Base-by-base conservation (phyloP, 2,113 vertebrate genomes). In the Sporophila hypoxantha region DNA sequence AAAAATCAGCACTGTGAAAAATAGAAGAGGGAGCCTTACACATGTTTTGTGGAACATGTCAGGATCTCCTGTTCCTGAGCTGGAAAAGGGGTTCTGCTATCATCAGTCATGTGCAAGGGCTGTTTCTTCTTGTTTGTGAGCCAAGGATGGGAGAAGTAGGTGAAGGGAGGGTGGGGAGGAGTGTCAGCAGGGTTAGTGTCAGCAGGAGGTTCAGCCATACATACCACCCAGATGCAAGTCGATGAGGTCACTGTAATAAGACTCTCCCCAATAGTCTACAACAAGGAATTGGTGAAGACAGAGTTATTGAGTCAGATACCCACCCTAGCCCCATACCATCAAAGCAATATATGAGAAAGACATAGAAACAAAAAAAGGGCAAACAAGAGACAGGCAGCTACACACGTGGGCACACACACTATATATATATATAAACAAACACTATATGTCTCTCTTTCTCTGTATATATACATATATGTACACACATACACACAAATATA, bases 231-330 rank as follows among this genome's bases (percentile, higher is more conserved):
- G 99, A 96, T 99, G 99, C 98, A 99, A 98, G 98, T 99, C 99
- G 98, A 99, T 98, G 99, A 99, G 98, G 98, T 98, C 99, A 99
- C 98, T 99, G 99, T 99, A 99, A 99, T 99, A 99, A 99, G 99
- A 99, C 97, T 99, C 99, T 98, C 99, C 99, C 99, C 99, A 99
- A 99, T 99, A 99, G 99, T 99, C 99, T 99, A 99, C 96, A 99
- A 99, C 94, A 98, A 98, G 99, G 98, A 99, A 98, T 98, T 92
- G 95, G 98, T 98, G 98, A 97, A 97, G 98, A 99, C 97, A 99
- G 95, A 97, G 98, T 99, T 99, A 99, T 96, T 98, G 96, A 93
- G 90, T 76, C 95, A 93, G 64, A 82, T 32, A 92, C 85, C 92
- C 82, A 73, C 85, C 86, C 78, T 46, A 70, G 64, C 82, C 59